phyloP scores from a whole-genome alignment of 2,113 vertebrate genomes.

The Zapornia atra region DNA sequence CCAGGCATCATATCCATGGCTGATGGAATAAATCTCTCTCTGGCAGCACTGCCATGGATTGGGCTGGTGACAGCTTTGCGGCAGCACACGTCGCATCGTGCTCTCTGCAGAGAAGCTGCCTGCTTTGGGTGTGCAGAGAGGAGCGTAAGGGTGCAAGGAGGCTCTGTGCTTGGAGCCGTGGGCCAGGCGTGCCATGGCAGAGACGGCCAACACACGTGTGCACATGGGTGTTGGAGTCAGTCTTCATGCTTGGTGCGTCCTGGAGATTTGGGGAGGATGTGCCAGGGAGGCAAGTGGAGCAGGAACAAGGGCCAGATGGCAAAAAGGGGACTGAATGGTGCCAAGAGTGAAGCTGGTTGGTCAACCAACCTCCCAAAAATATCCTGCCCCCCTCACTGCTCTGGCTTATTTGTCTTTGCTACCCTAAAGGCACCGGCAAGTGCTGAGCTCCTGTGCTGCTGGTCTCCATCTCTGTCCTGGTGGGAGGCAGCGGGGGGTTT shows the following conservation, averaged over 20 bases:
- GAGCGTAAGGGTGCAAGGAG: background rate
- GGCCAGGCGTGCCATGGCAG: background rate
- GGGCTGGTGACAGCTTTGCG: background rate
- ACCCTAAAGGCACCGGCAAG: no score
- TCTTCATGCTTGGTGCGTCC: background rate
- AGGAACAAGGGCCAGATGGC: no score
- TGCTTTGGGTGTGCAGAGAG: fast-evolving
- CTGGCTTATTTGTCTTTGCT: background rate
- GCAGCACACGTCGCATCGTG: fast-evolving
- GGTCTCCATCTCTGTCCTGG: background rate
- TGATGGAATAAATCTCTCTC: background rate
- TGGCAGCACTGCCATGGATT: background rate
- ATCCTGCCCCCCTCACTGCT: background rate
- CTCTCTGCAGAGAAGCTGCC: background rate
- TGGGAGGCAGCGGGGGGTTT: fast-evolving
- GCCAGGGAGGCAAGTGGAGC: background rate
- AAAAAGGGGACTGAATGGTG: background rate
- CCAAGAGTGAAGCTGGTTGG: background rate
- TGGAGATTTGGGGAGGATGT: background rate
- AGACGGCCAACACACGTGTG: fast-evolving
- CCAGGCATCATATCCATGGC: fast-evolving
- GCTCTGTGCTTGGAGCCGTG: background rate
- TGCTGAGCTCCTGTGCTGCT: fast-evolving
- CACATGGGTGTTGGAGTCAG: fast-evolving
- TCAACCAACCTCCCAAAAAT: background rate